Evolutionary conservation across 2,113 vertebrate species (phyloP), one percentile per base, ranked within the genome.

Genomic region (Campylomormyrus numenius): DNA sequence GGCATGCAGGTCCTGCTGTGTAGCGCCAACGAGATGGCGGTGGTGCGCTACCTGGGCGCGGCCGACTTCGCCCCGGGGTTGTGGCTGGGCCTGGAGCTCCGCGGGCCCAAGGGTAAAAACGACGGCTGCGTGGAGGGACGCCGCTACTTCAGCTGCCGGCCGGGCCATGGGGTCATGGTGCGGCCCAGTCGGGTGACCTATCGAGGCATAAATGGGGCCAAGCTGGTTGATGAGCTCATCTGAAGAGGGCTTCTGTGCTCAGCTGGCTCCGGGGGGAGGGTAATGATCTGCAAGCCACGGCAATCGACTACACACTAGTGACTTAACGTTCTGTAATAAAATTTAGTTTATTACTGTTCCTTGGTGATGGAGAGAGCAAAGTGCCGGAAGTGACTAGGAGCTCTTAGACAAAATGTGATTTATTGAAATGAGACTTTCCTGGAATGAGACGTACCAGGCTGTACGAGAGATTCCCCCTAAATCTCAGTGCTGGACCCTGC

Each of bases 21-120:
- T 87, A 98, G 98, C 89, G 98, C 97, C 89, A 99, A 96, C 0
- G 98, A 99, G 92, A 98, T 99, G 97, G 97, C 96, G 0, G 95
- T 94, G 1, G 96, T 99, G 90, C 96, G 98, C 89, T 99, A 98
- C 92, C 91, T 99, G 88, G 98, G 98, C 35, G 94, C 96, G 3
- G 94, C 98, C 0, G 97, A 97, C 93, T 99, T 99, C 88, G 98
- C 98, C 0, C 93, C 97, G 0, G 98, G 98, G 0, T 89, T 97
- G 0, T 99, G 98, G 98, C 95, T 99, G 0, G 98, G 98, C 5
- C 95, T 99, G 7, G 98, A 99, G 92, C 97, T 99, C 1, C 95
- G 98, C 6, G 96, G 94, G 0, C 94, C 98, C 87, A 97, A 96
- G 92, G 98, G 98, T 0, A 99, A 95, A 89, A 99, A 99, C 0